phyloP scores from a whole-genome alignment of 2,113 vertebrate species.

The Apodemus speciosus region DNA sequence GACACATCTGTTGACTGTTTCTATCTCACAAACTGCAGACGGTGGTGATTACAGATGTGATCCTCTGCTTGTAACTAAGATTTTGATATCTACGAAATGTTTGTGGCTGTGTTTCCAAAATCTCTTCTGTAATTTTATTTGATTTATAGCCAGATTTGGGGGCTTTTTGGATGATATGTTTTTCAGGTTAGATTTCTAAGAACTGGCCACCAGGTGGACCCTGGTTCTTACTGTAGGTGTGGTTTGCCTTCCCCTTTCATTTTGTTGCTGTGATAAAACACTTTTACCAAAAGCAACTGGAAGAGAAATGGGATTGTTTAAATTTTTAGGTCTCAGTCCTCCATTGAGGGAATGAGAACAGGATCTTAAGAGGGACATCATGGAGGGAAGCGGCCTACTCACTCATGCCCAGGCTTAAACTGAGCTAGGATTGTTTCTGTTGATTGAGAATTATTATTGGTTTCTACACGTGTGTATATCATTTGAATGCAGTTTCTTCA shows the following conservation, averaged over 20 bases:
- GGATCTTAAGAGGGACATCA: not conserved
- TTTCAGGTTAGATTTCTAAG: not conserved
- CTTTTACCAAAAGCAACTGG: too few relatives aligned
- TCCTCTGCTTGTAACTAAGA: constrained; percentile 39
- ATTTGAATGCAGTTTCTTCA: not conserved
- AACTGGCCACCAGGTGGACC: constrained; percentile 21
- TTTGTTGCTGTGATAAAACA: not conserved
- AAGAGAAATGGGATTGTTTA: too few relatives aligned
- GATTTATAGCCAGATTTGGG: not conserved
- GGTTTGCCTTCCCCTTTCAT: constrained; percentile 1
- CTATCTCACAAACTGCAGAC: not conserved
- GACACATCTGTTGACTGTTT: constrained; percentile 45
- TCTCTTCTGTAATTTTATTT: constrained; percentile 20
- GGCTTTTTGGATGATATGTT: not conserved
- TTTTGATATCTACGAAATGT: not conserved
- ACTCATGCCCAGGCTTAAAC: not conserved
- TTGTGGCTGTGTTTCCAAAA: constrained; percentile 17
- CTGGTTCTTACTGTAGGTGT: not conserved
- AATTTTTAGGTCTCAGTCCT: not conserved
- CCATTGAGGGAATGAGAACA: not conserved
- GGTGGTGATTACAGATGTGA: constrained; percentile 1
- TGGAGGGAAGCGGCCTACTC: not conserved
- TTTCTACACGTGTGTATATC: not conserved
- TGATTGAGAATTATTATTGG: not conserved
- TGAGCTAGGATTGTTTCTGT: not conserved